Evolutionary conservation across 2,797 vertebrate genomes (phyloP).

Genomic region (Odontamblyopus lacepedii): DNA sequence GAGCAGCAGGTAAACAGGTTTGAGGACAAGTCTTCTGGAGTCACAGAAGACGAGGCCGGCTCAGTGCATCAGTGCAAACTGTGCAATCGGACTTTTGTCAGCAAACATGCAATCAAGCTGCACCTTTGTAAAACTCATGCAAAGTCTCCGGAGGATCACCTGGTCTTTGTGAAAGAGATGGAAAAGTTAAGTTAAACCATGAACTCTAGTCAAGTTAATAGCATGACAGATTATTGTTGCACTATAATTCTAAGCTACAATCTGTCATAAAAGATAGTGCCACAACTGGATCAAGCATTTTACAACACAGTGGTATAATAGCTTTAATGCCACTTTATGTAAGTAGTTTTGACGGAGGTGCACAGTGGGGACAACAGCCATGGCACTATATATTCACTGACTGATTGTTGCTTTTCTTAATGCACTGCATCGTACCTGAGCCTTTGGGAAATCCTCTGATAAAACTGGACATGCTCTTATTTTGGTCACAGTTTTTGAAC

Average conservation of each 20-base stretch:
- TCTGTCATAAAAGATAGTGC: conserved; percentile 67
- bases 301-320: conserved; percentile 42
- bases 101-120: conserved; percentile 99
- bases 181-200: conserved; percentile 90
- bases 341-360: conserved; percentile 33
- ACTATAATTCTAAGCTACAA: conserved; percentile 80
- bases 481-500: conserved; percentile 57
- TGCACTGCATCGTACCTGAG: conserved; percentile 98
- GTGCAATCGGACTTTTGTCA: conserved; percentile 99
- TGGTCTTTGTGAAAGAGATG: conserved; percentile 98
- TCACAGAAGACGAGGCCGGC: conserved; percentile 91
- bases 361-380: conserved; percentile 50
- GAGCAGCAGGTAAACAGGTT: conserved; percentile 98
- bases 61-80: conserved; percentile 99
- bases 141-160: conserved; percentile 99
- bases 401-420: conserved; percentile 75
- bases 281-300: conserved; percentile 53
- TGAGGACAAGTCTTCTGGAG: conserved; percentile 86
- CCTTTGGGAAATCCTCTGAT: conserved; percentile 87
- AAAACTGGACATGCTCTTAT: conserved; percentile 85
- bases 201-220: conserved; percentile 66
- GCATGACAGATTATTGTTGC: conserved; percentile 86
- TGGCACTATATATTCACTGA: conserved; percentile 79
- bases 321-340: conserved; percentile 56
- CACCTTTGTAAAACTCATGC: conserved; percentile 99